A percentile compares a stretch with the other conserved stretches of the same genome.
Conservation (phyloP, 1,140 invertebrate genomes). For the Ceratosolen fusciceps region DNA sequence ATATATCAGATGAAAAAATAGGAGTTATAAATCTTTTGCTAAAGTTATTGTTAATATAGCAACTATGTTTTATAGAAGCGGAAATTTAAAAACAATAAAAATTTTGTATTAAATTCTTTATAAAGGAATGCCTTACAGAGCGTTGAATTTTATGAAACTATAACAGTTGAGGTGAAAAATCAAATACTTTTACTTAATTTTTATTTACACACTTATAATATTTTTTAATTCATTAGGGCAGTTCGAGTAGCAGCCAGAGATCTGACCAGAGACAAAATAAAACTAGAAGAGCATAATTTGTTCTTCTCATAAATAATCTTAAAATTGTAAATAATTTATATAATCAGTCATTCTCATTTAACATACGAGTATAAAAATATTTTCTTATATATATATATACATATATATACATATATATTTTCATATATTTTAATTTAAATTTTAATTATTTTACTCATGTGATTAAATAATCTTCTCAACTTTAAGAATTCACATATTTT, state of each 20-base stretch:
- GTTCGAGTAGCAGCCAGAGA: conserved; percentile 26
- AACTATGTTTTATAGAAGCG: too few species aligned
- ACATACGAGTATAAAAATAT: background rate
- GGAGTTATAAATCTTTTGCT: too few species aligned
- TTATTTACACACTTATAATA: conserved; percentile 11
- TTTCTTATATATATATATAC: background rate
- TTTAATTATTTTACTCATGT: background rate
- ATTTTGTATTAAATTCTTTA: too few species aligned
- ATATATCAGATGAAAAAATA: too few species aligned
- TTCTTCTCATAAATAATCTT: background rate
- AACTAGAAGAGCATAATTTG: background rate
- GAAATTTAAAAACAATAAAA: too few species aligned
- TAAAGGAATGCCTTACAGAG: too few species aligned
- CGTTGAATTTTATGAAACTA: too few species aligned
- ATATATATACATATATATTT: background rate
- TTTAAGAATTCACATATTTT: background rate
- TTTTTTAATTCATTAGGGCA: conserved; percentile 27
- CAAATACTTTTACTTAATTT: background rate
- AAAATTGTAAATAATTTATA: too few species aligned
- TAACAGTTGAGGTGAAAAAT: background rate
- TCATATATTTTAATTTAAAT: background rate
- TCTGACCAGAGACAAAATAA: conserved; percentile 15
- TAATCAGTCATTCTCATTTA: too few species aligned
- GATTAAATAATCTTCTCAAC: background rate
- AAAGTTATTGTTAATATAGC: too few species aligned